Base-by-base conservation (phyloP, 2,113 vertebrate species). In the Zapus hudsonius region DNA sequence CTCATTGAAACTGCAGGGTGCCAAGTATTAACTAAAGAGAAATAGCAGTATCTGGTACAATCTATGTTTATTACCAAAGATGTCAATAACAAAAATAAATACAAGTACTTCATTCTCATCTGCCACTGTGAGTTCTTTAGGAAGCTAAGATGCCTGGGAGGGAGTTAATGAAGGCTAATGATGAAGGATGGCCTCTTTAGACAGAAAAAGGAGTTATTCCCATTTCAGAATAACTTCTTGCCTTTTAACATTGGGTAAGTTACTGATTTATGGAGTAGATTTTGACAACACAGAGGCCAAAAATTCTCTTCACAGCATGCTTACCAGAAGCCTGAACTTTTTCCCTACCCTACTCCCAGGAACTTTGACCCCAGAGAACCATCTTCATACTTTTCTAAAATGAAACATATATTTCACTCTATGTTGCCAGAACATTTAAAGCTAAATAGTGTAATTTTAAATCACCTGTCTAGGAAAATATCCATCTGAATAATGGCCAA, bases 211-310 rank as follows among this genome's bases (percentile, higher is more conserved):
- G 23, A 83, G 38, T 67, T 83, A 40, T 87, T 57, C 55, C 73
- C 38, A 61, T 88, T 96, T 93, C 79, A 92, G 75, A 81, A 76
- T 93, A 59, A 80, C 87, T 66, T 89, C n/a, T 88, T 91, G 27
- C 36, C 38, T 95, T 92, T 96, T 92, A 95, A 75, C 66, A 69
- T 72, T 89, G 81, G 80, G n/a, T 95, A 92, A 93, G 78, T 95
- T 95, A 96, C 87, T 97, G 95, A 95, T 96, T 97, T 96, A 96
- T 94, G 87, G 12, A 89, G 75, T 75, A 47, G 25, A 47, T 89
- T 91, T 92, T 92, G 85, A 94, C 72, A 93, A 84, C 19, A 72
- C 47, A 1, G 3, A 86, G 66, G 36, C 59, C 55, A 84, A 76
- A 72, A 94, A 92, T 88, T 96, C 91, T 93, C 79, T 75, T 94